Evolutionary conservation across 2,888 invertebrate species (phyloP).

Genomic region (Sthenelais limicola): DNA sequence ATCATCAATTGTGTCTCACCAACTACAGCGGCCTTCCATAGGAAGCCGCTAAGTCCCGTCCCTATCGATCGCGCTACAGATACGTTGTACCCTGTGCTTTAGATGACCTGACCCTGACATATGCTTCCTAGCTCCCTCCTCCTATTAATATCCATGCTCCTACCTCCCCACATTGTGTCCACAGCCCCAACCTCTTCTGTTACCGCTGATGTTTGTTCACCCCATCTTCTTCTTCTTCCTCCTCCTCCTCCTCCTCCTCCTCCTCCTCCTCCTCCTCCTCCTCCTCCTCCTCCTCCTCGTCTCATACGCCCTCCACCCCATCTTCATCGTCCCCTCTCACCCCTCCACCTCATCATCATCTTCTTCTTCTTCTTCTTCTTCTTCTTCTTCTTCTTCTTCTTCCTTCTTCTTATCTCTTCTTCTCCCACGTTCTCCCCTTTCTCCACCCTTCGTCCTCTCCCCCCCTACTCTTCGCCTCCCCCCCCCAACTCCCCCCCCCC

Average conservation of each 20-base stretch:
- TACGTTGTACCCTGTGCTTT: no score
- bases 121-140: no score
- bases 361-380: background rate
- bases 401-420: background rate
- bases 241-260: background rate
- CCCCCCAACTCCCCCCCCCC: constrained; percentile 3
- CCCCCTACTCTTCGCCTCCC: background rate
- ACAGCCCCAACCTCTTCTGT: background rate
- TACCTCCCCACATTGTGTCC: no score
- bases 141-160: no score
- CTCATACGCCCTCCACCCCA: background rate
- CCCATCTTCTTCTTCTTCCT: background rate
- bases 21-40: no score
- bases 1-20: no score
- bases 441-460: background rate
- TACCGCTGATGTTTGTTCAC: background rate
- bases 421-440: background rate
- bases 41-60: no score
- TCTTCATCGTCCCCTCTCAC: background rate
- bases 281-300: background rate
- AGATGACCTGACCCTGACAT: no score
- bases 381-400: background rate
- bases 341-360: background rate
- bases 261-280: constrained; percentile 4
- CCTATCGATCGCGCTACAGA: no score